Evolutionary conservation across 1,140 invertebrate species (phyloP).

Genomic region (Octopus sinensis): DNA sequence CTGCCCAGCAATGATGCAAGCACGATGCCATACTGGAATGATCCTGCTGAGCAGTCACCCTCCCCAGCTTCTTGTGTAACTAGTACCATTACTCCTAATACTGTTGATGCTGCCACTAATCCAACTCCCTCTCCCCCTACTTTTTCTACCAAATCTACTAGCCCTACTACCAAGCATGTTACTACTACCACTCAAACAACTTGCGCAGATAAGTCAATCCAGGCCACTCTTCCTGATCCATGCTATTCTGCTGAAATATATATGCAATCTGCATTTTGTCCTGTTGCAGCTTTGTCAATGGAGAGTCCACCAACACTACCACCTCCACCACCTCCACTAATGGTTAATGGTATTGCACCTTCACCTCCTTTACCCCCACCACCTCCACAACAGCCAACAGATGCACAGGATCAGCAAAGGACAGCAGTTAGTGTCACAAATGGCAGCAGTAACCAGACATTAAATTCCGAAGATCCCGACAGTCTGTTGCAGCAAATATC

Average conservation of each 20-base stretch:
- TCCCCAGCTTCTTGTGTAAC: neutral
- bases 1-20: neutral
- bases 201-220: conserved; percentile 4
- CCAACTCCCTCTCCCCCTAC: conserved; percentile 4
- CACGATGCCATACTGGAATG: neutral
- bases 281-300: conserved; percentile 11
- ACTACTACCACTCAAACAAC: conserved; percentile 11
- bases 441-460: conserved; percentile 16
- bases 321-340: conserved; percentile 25
- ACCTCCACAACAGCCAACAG: conserved; percentile 17
- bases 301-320: conserved; percentile 11
- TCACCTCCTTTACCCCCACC: conserved; percentile 27
- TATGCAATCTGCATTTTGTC: conserved; percentile 12
- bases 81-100: neutral
- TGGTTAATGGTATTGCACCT: conserved; percentile 14
- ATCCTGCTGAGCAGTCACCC: neutral
- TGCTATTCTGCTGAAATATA: conserved; percentile 12
- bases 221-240: conserved; percentile 6
- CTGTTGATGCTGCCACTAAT: neutral
- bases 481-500: conserved; percentile 21
- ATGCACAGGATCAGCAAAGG: conserved; percentile 5
- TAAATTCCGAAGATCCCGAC: conserved; percentile 17
- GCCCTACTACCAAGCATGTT: conserved; percentile 9
- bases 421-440: neutral
- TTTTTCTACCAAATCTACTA: conserved; percentile 1